phyloP scores from a whole-genome alignment of 2,113 vertebrate species.

The Tupaia tana region DNA sequence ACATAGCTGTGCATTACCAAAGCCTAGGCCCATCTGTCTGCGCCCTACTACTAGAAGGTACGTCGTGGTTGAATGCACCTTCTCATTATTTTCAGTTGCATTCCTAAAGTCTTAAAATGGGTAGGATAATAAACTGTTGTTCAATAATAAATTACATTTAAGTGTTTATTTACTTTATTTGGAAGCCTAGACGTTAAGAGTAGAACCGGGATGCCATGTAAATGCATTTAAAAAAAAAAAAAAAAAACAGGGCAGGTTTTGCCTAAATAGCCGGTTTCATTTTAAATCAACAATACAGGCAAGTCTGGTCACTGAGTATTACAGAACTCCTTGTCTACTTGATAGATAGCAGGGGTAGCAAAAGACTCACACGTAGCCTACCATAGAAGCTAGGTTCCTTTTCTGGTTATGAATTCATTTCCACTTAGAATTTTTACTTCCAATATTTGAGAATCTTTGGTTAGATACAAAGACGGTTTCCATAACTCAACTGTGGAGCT shows the following conservation, averaged over 20 bases:
- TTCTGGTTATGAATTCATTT: background rate
- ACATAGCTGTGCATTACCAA: background rate
- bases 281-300: background rate
- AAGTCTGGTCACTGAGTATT: background rate
- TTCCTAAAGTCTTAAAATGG: background rate
- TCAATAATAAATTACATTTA: background rate
- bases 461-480: background rate
- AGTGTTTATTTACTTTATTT: background rate
- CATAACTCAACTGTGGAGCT: background rate
- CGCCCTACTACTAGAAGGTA: background rate
- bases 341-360: background rate
- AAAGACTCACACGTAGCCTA: background rate
- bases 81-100: background rate
- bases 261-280: background rate
- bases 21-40: background rate
- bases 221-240: background rate
- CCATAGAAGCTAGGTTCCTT: background rate
- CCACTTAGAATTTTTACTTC: constrained; percentile 15
- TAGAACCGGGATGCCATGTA: background rate
- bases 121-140: background rate
- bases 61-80: background rate
- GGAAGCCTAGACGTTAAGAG: background rate
- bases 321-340: background rate
- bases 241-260: background rate
- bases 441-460: background rate